phyloP scores from a whole-genome alignment of 2,797 vertebrate species.

The Coranthus polyacanthus region DNA sequence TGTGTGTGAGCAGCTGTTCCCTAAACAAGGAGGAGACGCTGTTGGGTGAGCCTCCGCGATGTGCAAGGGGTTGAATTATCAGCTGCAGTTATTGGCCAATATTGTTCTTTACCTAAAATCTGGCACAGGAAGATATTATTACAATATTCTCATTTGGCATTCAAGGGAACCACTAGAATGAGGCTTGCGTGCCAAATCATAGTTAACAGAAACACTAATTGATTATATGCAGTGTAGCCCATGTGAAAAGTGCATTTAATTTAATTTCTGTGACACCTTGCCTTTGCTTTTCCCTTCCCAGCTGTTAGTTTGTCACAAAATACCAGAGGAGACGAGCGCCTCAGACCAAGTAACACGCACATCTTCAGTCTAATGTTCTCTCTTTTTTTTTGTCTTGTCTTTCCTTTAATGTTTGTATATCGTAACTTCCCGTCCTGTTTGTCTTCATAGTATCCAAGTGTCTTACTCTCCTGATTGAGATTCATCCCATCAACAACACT shows the following conservation, averaged over 20 bases:
- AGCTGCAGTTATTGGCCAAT: constrained; percentile 9
- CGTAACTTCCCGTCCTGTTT: constrained; percentile 13
- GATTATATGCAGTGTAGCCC: not conserved
- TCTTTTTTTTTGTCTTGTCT: not conserved
- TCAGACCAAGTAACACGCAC: constrained; percentile 74
- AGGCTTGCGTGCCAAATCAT: constrained; percentile 1
- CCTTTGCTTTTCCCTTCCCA: constrained; percentile 38
- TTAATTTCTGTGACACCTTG: constrained; percentile 1
- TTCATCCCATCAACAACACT: constrained; percentile 93
- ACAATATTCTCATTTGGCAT: not conserved
- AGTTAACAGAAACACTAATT: constrained; percentile 10
- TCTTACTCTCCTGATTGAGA: constrained; percentile 94
- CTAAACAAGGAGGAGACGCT: constrained; percentile 93
- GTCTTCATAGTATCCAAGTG: constrained; percentile 88
- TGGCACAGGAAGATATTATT: not conserved
- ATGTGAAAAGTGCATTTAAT: constrained; percentile 15
- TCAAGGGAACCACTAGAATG: not conserved
- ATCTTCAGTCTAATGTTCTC: not conserved
- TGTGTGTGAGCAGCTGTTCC: constrained; percentile 93
- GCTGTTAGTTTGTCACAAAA: constrained; percentile 81
- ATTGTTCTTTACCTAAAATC: not conserved
- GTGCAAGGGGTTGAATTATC: constrained; percentile 28
- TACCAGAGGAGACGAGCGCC: constrained; percentile 55
- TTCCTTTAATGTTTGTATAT: not conserved
- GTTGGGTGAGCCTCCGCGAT: constrained; percentile 85